phyloP scores from a whole-genome alignment of 2,888 invertebrate genomes.

The Branchellion lobata region DNA sequence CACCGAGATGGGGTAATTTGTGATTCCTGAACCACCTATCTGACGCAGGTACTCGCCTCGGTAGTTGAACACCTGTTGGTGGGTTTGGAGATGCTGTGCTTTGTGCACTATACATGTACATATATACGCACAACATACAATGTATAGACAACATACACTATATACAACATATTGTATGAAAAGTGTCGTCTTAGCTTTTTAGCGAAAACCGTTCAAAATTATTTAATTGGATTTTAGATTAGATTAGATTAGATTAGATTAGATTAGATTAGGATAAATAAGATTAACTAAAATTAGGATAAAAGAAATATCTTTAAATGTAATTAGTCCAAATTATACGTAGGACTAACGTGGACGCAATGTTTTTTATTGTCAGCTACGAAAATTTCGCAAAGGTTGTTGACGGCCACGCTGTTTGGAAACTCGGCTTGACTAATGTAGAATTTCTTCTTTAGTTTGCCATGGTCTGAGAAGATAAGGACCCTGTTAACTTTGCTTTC shows the following conservation, averaged over 20 bases:
- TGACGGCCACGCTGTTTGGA: conserved; percentile 98
- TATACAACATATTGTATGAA: no score
- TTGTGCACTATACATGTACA: no score
- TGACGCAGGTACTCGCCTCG: conserved; percentile 46
- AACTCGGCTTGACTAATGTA: conserved; percentile 81
- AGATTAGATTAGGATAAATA: no score
- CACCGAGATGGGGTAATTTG: conserved; percentile 49
- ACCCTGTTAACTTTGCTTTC: conserved; percentile 87
- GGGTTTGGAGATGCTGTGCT: no score
- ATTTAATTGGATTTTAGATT: not conserved
- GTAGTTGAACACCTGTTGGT: conserved; percentile 63
- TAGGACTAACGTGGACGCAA: conserved; percentile 77
- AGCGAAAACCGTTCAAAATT: no score
- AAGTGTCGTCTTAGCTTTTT: no score
- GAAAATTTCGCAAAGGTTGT: conserved; percentile 98
- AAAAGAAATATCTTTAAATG: no score
- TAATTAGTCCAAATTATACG: no score
- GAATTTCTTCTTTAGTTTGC: conserved; percentile 93
- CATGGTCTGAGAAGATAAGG: conserved; percentile 96
- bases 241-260: not conserved
- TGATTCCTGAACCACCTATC: conserved; percentile 49
- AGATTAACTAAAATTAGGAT: no score
- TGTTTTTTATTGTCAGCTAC: conserved; percentile 99
- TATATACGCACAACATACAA: no score
- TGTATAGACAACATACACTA: no score